A percentile compares a stretch with the other conserved stretches of the same genome.
Evolutionary conservation across 2,797 vertebrate genomes (phyloP).

Genomic region (Gobio occitaniae): DNA sequence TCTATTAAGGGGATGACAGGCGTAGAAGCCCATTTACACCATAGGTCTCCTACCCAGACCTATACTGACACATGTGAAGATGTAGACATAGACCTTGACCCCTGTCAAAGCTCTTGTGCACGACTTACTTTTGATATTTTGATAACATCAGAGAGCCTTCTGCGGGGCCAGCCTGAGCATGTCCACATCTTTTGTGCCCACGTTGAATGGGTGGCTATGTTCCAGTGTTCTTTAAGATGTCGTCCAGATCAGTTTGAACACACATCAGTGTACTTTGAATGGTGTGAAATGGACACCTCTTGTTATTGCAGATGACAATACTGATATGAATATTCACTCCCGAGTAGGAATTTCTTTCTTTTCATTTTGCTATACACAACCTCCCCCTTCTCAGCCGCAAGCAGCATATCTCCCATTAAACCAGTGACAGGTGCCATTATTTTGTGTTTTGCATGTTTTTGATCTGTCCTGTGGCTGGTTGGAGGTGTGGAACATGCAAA

Average conservation of each 20-base stretch:
- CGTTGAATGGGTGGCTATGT: conserved; percentile 35
- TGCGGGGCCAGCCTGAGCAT: conserved; percentile 49
- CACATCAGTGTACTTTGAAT: conserved; percentile 28
- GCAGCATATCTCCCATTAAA: conserved; percentile 49
- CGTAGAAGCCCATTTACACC: conserved; percentile 62
- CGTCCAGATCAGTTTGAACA: conserved; percentile 34
- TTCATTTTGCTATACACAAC: conserved; percentile 1
- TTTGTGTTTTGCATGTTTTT: conserved; percentile 62
- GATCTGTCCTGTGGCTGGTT: conserved; percentile 63
- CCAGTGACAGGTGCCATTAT: conserved; percentile 57
- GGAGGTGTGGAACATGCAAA: conserved; percentile 72
- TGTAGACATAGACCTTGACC: conserved; percentile 60
- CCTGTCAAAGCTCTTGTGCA: conserved; percentile 57
- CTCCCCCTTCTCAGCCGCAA: conserved; percentile 19
- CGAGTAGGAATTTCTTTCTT: conserved; percentile 32
- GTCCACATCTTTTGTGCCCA: conserved; percentile 43
- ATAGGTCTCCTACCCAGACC: conserved; percentile 60
- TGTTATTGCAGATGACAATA: conserved; percentile 43
- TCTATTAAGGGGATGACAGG: conserved; percentile 67
- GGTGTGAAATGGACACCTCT: conserved; percentile 39
- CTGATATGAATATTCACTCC: conserved; percentile 51
- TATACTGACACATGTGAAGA: conserved; percentile 61
- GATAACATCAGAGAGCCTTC: conserved; percentile 56
- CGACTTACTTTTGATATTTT: conserved; percentile 63
- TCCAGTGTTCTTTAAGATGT: conserved; percentile 36